phyloP scores from a whole-genome alignment of 2,113 vertebrate species.

The Gila orcuttii region DNA sequence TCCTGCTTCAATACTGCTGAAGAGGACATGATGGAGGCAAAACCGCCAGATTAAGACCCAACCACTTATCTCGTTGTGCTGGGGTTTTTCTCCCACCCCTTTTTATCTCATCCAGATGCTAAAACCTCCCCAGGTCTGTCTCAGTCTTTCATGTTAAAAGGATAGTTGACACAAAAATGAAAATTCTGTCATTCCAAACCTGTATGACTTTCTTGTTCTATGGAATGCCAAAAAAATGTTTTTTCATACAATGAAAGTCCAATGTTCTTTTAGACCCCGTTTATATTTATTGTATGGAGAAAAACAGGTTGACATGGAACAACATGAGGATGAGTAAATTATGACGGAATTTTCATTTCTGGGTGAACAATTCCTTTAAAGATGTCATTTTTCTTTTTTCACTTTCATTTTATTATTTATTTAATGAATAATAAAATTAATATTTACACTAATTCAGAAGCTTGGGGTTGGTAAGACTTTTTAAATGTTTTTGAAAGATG shows the following conservation, averaged over 20 bases:
- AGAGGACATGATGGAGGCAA: slow-evolving; percentile 48
- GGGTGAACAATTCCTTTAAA: neutral
- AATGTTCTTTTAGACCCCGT: neutral
- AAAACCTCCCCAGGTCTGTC: neutral
- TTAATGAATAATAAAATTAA: neutral
- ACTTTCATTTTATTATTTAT: slow-evolving; percentile 8
- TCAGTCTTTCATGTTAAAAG: slow-evolving; percentile 2
- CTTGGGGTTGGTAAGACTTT: neutral
- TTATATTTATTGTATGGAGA: neutral
- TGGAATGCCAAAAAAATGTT: neutral
- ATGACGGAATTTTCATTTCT: neutral
- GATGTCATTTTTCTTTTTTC: neutral
- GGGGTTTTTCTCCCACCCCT: neutral
- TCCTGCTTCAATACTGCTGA: slow-evolving; percentile 57
- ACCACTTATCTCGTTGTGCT: neutral
- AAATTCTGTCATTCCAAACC: slow-evolving; percentile 4
- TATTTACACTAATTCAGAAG: neutral
- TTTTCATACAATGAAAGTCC: neutral
- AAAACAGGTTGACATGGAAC: neutral
- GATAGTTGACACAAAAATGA: neutral
- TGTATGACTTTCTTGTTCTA: neutral
- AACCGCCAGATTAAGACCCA: slow-evolving; percentile 35
- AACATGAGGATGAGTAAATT: neutral
- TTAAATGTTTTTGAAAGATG: neutral
- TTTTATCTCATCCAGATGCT: neutral